These are phyloP conservation scores for Decapterus maruadsi DNA, from an alignment of 2,797 vertebrate species.

Conservation along the genomic window DNA sequence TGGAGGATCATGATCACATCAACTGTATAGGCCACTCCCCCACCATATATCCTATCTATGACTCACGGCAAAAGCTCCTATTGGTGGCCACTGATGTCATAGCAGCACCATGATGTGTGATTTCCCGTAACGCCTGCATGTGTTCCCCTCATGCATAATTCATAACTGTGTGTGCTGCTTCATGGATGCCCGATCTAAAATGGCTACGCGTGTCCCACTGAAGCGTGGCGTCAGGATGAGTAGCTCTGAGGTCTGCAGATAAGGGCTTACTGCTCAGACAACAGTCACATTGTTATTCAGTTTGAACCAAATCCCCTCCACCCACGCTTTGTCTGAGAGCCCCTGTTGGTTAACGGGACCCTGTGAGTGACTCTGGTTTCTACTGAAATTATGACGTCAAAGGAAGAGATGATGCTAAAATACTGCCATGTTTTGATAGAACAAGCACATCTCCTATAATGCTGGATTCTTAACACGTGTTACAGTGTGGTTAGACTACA, in stretches of 20 bases:
- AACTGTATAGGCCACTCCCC: background rate
- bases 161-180: constrained; percentile 2
- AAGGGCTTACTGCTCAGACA: constrained; percentile 17
- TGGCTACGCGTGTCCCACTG: constrained; percentile 28
- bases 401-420: constrained; percentile 16
- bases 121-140: constrained; percentile 30
- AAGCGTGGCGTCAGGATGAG: constrained; percentile 41
- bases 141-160: constrained; percentile 49
- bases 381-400: constrained; percentile 43
- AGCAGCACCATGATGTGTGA: constrained; percentile 31
- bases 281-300: constrained; percentile 45
- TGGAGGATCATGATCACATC: background rate
- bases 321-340: constrained; percentile 8
- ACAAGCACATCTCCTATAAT: constrained; percentile 32
- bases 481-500: no score
- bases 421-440: constrained; percentile 40
- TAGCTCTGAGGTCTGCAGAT: constrained; percentile 32
- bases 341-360: background rate
- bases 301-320: background rate
- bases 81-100: constrained; percentile 58
- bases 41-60: constrained; percentile 17
- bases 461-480: background rate
- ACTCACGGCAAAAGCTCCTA: constrained; percentile 45
- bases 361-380: constrained; percentile 39
- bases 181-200: constrained; percentile 32